phyloP scores from a whole-genome alignment of 1,140 invertebrate genomes.

The Sminthurides bifidus region DNA sequence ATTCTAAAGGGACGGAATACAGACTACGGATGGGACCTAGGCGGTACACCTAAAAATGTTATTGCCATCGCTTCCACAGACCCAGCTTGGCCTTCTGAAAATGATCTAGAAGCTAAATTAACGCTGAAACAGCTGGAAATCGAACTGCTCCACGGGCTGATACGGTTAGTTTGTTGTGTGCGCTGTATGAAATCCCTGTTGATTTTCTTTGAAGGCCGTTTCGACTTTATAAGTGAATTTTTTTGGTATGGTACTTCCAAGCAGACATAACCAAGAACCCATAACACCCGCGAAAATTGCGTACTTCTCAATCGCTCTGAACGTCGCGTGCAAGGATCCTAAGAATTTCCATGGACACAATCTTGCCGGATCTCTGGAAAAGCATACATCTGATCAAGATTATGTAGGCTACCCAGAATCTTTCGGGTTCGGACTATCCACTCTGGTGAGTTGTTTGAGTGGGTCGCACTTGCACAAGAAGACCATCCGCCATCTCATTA shows the following conservation, averaged over 20 bases:
- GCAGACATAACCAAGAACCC: constrained; percentile 38
- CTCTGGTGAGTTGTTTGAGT: constrained; percentile 58
- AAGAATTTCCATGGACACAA: constrained; percentile 70
- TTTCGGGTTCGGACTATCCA: constrained; percentile 54
- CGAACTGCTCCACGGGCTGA: constrained; percentile 30
- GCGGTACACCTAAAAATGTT: constrained; percentile 23
- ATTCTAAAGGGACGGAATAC: constrained; percentile 7
- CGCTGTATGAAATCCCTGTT: background rate
- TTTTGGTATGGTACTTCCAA: background rate
- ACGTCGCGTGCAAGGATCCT: constrained; percentile 65
- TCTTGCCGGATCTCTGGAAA: constrained; percentile 52
- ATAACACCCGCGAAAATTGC: constrained; percentile 60
- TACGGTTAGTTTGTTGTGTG: constrained; percentile 23
- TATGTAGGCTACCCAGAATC: constrained; percentile 27
- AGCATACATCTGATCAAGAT: constrained; percentile 53
- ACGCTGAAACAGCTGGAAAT: constrained; percentile 31
- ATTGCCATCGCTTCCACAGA: constrained; percentile 21
- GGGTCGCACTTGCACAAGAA: constrained; percentile 66
- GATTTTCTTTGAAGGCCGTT: background rate
- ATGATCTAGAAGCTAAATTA: constrained; percentile 28
- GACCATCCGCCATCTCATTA: constrained; percentile 59
- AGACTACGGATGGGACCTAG: constrained; percentile 23
- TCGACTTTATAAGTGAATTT: background rate
- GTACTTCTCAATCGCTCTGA: constrained; percentile 49
- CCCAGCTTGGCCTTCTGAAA: constrained; percentile 27